Evolutionary conservation across 1,140 invertebrate species (phyloP), one percentile per base, ranked within the genome.

Genomic region (Theocolax elegans): DNA sequence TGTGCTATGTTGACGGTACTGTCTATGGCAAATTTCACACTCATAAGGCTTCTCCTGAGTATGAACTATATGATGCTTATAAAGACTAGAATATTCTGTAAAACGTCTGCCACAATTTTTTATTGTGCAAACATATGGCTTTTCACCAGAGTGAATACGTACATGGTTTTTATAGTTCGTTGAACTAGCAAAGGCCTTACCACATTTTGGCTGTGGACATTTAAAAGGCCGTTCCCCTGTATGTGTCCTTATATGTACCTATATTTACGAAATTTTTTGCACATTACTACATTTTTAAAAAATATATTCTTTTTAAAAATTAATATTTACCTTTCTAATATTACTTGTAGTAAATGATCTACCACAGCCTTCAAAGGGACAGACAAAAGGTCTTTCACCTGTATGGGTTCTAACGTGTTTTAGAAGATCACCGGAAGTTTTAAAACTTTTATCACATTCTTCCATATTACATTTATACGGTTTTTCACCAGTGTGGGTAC

Each of bases 341-440:
- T 92, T 92, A n/a, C 90, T 91, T 7, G 91, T 92, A 0, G 91
- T 92, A 75, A 93, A 93, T 2, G 90, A 89, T 73, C 90, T 85
- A 23, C 88, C 88, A 81, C 91, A 93, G 23, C 89, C 89, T 54
- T 88, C 87, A 51, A 88, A 82, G 0, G 88, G 88, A 83, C 92
- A 93, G 67, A 88, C 83, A 75, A 92, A 92, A 12, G 91, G 91
- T 58, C 90, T 84, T 78, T 92, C 91, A 0, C 90, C 91, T 67
- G 91, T 92, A 77, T 92, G 91, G 21, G 89, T 92, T 49, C 91
- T 80, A 19, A 91, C 86, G 80, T 92, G 91, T 80, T 92, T 92
- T 67, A 92, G 87, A 35, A 92, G 81, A 83, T 92, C 91, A 2
- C 91, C 91, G 0, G 91, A 92, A 10, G 90, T 92, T 81, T 92